Evolutionary conservation across 2,797 vertebrate genomes (phyloP), one percentile per base, ranked within the genome.

Genomic region (Poeciliopsis gracilis): DNA sequence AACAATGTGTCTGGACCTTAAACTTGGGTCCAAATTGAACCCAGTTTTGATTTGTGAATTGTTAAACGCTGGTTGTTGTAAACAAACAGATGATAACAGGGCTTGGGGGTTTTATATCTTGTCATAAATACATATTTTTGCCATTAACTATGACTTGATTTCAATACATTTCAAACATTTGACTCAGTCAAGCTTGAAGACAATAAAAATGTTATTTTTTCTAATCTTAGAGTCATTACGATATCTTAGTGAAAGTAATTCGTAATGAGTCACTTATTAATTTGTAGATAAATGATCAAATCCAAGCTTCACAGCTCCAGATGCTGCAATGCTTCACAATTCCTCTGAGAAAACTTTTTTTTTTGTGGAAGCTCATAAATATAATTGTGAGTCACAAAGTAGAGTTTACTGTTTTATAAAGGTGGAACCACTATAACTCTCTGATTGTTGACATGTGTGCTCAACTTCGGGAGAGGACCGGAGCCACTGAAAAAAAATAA

Each of bases 241-340:
- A 2, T 20, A 25, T 67, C 63, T 41, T 5, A 23, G 36, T 41
- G 20, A 25, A 23, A 67, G 20, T 38, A 38, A 25, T 67, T 20
- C 4, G 12, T 4, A 67, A 38, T 41, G 33, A 67, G 33, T 67
- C 20, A 67, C 8, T 41, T 38, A 67, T 41, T 67, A 5, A 12
- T 67, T 25, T 11, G 11, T 25, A 25, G 1, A 41, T 67, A 3
- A 41, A 11, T 23, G 6, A 12, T 41, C 4, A 23, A 11, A 23
- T 38, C 61, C 61, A 38, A 25, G 20, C 18, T 12, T 4, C 63
- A 66, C 8, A 66, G 76, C 82, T 86, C 30, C 81, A 80, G 82
- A 82, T 73, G 43, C 23, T 30, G 30, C 67, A n/a, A 0, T 57
- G 51, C 11, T 6, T 67, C 10, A 41, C 36, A 41, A 36, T 41